phyloP scores from a whole-genome alignment of 2,113 vertebrate genomes.

The Alaudala cheleensis region DNA sequence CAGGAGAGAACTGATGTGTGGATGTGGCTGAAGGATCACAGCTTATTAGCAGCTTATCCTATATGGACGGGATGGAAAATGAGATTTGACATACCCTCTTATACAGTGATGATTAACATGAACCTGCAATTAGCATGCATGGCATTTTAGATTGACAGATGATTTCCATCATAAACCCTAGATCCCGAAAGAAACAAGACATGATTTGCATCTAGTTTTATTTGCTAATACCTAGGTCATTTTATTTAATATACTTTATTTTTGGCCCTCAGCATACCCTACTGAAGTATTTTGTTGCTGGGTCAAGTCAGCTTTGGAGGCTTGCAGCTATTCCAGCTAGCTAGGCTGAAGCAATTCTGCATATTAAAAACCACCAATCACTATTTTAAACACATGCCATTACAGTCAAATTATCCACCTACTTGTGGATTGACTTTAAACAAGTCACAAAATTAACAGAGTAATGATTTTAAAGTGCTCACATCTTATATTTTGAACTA shows the following conservation, averaged over 20 bases:
- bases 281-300: neutral
- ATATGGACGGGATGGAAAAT: conserved; percentile 16
- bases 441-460: conserved; percentile 3
- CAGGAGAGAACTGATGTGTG: neutral
- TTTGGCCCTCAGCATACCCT: neutral
- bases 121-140: conserved; percentile 29
- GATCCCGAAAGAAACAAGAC: neutral
- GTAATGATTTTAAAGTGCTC: conserved; percentile 38
- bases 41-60: conserved; percentile 34
- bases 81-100: conserved; percentile 33
- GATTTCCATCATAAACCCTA: conserved; percentile 18
- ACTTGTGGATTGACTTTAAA: conserved; percentile 49
- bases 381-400: conserved; percentile 57
- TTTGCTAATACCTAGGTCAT: neutral
- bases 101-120: neutral
- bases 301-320: conserved; percentile 13
- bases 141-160: neutral
- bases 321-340: neutral
- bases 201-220: neutral
- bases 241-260: neutral
- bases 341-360: conserved; percentile 13
- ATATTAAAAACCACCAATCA: conserved; percentile 14
- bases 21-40: neutral
- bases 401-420: conserved; percentile 63
- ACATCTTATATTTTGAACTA: neutral